Percentiles rank a stretch among this genome's conserved stretches.
phyloP scores from a whole-genome alignment of 2,888 invertebrate genomes.

The Lepidocyrtinus sp. region DNA sequence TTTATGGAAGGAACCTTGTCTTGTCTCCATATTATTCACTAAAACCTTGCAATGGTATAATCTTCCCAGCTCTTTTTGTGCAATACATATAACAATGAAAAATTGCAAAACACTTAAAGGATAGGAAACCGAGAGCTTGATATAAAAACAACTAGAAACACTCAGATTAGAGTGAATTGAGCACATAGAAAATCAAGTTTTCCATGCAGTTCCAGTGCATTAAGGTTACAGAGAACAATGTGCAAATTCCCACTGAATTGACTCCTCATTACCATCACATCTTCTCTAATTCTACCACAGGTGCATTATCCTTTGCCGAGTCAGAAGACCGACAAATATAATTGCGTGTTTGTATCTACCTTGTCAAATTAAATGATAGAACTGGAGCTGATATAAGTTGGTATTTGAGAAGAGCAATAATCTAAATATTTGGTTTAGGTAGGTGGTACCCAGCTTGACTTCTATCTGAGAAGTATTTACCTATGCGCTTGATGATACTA shows the following conservation, averaged over 20 bases:
- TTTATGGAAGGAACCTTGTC: slow-evolving; percentile 37
- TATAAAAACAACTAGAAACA: neutral
- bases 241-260: slow-evolving; percentile 1
- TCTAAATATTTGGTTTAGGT: neutral
- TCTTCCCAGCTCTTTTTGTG: slow-evolving; percentile 21
- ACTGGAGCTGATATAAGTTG: too few species aligned
- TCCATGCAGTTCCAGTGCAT: slow-evolving; percentile 12
- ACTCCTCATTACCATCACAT: neutral
- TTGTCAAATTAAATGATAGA: neutral
- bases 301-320: neutral
- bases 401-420: too few species aligned
- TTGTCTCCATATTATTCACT: slow-evolving; percentile 48
- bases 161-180: too few species aligned
- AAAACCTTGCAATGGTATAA: slow-evolving; percentile 42
- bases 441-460: neutral
- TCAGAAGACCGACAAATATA: neutral
- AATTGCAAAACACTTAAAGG: slow-evolving; percentile 20
- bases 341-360: neutral
- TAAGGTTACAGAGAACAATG: neutral
- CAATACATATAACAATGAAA: slow-evolving; percentile 2
- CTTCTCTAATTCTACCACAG: neutral
- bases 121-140: slow-evolving; percentile 20
- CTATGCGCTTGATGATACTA: too few species aligned
- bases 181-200: slow-evolving; percentile 8
- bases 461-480: too few species aligned